Percentiles rank a stretch among this genome's conserved stretches.
Evolutionary conservation across 2,888 invertebrate species (phyloP).

Genomic region (Eupithecia vulgata): DNA sequence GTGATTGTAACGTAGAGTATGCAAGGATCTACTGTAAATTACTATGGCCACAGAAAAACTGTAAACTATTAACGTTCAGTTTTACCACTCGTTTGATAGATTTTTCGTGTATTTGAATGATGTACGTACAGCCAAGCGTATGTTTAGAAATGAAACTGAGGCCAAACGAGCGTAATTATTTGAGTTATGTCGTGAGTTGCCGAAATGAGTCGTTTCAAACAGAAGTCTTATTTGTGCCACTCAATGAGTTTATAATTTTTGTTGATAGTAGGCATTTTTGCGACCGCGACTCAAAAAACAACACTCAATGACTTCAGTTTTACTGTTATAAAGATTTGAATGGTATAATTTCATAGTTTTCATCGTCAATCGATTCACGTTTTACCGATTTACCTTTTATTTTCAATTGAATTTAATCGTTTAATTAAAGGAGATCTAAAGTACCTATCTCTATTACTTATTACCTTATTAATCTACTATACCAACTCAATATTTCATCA

Average conservation of each 20-base stretch:
- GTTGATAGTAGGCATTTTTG: not conserved
- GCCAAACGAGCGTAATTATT: not conserved
- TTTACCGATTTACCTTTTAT: too few relatives aligned
- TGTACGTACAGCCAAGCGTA: not conserved
- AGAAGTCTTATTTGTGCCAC: not conserved
- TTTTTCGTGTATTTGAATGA: not conserved
- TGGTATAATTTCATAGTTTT: not conserved
- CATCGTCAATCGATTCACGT: too few relatives aligned
- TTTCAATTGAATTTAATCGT: not conserved
- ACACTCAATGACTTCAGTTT: not conserved
- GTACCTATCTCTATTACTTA: not conserved
- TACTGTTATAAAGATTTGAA: not conserved
- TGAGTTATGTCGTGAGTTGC: too few relatives aligned
- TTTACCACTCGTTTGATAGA: not conserved
- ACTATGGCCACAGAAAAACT: too few relatives aligned
- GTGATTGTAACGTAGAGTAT: not conserved
- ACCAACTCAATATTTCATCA: conserved; percentile 11
- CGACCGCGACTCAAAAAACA: not conserved
- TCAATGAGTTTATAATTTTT: not conserved
- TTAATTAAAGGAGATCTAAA: not conserved
- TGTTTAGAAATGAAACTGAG: not conserved
- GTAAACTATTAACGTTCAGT: too few relatives aligned
- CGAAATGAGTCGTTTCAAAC: not conserved
- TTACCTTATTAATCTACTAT: conserved; percentile 6
- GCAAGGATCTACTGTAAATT: too few relatives aligned